These are phyloP conservation scores for Andrena flavipes DNA, from an alignment of 2,888 invertebrate species.

Conservation along the genomic window DNA sequence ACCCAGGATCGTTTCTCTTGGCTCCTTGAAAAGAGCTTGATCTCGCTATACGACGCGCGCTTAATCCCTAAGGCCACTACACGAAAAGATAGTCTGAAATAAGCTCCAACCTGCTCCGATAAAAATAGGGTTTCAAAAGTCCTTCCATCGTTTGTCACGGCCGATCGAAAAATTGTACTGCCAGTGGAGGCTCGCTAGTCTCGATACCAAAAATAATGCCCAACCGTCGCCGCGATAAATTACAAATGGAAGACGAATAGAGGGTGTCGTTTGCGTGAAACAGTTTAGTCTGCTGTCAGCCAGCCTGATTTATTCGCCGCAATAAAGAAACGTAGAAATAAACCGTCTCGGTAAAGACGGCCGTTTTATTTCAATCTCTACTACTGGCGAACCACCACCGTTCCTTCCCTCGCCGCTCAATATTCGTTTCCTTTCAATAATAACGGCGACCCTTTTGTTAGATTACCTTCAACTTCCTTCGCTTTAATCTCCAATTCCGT, in stretches of 20 bases:
- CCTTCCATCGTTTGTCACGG: no score
- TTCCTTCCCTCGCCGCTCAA: conserved; percentile 3
- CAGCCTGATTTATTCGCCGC: conserved; percentile 43
- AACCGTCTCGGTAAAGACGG: conserved; percentile 18
- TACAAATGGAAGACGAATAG: conserved; percentile 26
- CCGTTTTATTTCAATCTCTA: conserved; percentile 42
- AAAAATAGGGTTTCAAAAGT: no score
- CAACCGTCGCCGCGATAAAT: conserved; percentile 24
- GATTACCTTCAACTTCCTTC: neutral
- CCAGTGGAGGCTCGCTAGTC: neutral
- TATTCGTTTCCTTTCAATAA: conserved; percentile 11
- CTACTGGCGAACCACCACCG: neutral
- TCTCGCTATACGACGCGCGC: neutral
- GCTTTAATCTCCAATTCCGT: conserved; percentile 27
- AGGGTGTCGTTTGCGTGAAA: conserved; percentile 47
- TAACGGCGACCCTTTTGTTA: neutral
- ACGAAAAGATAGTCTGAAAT: neutral
- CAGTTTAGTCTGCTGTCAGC: conserved; percentile 45
- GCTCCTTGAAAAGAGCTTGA: neutral
- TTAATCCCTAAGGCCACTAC: neutral
- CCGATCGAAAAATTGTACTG: conserved; percentile 15
- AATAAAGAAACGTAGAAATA: conserved; percentile 33
- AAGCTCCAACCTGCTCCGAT: neutral
- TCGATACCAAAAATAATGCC: conserved; percentile 36
- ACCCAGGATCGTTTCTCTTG: neutral